Evolutionary conservation across 2,888 invertebrate genomes (phyloP), one percentile per base, ranked within the genome.

Genomic region (Lithophane ornitopus): DNA sequence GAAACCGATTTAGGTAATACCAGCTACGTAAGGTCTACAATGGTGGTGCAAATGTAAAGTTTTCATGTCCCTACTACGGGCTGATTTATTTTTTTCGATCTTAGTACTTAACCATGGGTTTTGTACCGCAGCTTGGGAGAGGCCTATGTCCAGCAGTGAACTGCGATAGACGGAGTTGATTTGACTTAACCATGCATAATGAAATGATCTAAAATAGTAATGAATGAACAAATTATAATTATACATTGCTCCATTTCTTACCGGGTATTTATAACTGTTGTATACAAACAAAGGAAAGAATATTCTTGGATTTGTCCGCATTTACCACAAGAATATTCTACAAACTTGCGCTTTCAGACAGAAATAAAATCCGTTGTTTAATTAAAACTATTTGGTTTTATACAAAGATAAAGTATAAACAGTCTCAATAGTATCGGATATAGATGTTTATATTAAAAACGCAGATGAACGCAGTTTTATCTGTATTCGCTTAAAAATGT

Each of bases 401-500:
- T 14, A 63, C 39, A 46, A 68, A 80, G 70, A 68, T 81, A 26
- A 71, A 82, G 54, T 71, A 16, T 59, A 71, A 82, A 80, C 78
- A 77, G 3, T 49, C 22, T 19, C n/a, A 44, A 41, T 34, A 39
- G 26, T 46, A 68, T 71, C 58, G 54, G 82, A 68, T 63, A 76
- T 77, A 65, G 1, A 19, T 77, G 78, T 82, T 72, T 81, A 72
- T 2, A 22, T 59, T 19, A 7, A 54, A 44, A 61, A 0, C 58
- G 19, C 63, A 82, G 67, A 70, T 65, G 44, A 54, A 82, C 66
- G 12, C 63, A 71, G 22, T 66, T 78, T 81, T 65, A 78, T 82
- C 52, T 65, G 44, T 19, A 68, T 63, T 41, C 41, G 16, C 68
- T 56, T 58, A 65, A 44, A 78, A 59, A 71, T 69, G 28, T 69